A percentile compares a stretch with the other conserved stretches of the same genome.
Evolutionary conservation across 2,113 vertebrate genomes (phyloP).

Genomic region (Chrysemys picta): DNA sequence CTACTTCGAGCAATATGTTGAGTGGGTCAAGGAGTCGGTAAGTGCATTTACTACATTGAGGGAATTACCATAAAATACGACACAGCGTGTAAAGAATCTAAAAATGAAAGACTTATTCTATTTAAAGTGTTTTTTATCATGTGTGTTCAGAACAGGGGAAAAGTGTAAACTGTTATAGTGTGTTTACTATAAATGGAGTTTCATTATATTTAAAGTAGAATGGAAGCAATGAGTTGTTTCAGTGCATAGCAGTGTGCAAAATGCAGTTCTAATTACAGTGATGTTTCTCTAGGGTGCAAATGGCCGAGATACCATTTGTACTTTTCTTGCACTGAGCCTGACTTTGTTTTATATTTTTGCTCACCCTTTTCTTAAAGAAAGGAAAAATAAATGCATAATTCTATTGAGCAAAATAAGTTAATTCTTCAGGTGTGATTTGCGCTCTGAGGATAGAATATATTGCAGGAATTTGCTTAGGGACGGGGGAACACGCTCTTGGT

Average conservation of each 20-base stretch:
- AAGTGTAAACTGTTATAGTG: not conserved
- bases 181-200: not conserved
- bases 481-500: not conserved
- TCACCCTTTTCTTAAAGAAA: not conserved
- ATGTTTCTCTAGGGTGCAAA: not conserved
- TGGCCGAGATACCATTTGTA: not conserved
- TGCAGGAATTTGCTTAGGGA: not conserved
- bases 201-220: not conserved
- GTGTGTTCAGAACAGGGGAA: not conserved
- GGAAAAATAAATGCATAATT: not conserved
- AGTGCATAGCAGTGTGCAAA: not conserved
- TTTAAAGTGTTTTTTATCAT: not conserved
- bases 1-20: constrained; percentile 90
- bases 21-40: constrained; percentile 91
- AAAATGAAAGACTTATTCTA: not conserved
- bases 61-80: not conserved
- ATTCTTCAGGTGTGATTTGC: not conserved
- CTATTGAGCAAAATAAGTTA: not conserved
- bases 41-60: constrained; percentile 43
- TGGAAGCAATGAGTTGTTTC: not conserved
- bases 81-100: not conserved
- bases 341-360: not conserved
- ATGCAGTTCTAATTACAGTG: not conserved
- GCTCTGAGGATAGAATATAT: not conserved
- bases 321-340: not conserved